phyloP scores from a whole-genome alignment of 2,888 invertebrate species.

The Frankliniella fusca region DNA sequence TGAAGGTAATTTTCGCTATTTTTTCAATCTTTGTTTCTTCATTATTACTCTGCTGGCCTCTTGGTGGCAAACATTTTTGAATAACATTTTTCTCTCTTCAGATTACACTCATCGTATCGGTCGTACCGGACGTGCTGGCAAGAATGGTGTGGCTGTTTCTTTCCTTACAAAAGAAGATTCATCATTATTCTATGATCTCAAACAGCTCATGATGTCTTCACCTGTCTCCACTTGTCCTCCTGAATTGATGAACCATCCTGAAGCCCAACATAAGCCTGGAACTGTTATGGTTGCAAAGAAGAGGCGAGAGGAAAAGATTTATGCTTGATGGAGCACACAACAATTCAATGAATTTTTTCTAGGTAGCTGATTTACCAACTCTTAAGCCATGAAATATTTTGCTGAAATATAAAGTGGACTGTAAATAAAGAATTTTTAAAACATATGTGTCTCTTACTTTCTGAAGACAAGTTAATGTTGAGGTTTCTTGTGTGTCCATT shows the following conservation, averaged over 20 bases:
- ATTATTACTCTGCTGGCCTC: neutral
- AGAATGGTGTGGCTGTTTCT: slow-evolving; percentile 91
- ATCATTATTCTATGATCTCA: slow-evolving; percentile 91
- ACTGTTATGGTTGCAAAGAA: slow-evolving; percentile 87
- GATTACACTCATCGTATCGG: slow-evolving; percentile 98
- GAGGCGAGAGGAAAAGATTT: slow-evolving; percentile 89
- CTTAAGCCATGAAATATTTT: neutral
- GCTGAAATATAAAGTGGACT: neutral
- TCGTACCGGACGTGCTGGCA: slow-evolving; percentile 97
- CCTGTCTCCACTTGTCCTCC: slow-evolving; percentile 94
- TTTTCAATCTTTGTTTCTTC: neutral
- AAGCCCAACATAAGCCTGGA: slow-evolving; percentile 96
- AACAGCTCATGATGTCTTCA: slow-evolving; percentile 81
- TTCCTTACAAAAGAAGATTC: slow-evolving; percentile 98
- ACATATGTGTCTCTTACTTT: neutral
- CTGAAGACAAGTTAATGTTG: neutral
- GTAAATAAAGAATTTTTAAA: neutral
- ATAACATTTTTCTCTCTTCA: slow-evolving; percentile 44
- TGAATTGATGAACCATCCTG: slow-evolving; percentile 95
- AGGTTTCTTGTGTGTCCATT: neutral
- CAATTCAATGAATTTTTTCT: neutral
- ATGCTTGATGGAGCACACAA: slow-evolving; percentile 59
- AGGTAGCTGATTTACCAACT: neutral
- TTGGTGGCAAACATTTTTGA: neutral
- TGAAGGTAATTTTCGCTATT: slow-evolving; percentile 58